Evolutionary conservation across 2,113 vertebrate genomes (phyloP).

Genomic region (Petrocephalus microphthalmus): DNA sequence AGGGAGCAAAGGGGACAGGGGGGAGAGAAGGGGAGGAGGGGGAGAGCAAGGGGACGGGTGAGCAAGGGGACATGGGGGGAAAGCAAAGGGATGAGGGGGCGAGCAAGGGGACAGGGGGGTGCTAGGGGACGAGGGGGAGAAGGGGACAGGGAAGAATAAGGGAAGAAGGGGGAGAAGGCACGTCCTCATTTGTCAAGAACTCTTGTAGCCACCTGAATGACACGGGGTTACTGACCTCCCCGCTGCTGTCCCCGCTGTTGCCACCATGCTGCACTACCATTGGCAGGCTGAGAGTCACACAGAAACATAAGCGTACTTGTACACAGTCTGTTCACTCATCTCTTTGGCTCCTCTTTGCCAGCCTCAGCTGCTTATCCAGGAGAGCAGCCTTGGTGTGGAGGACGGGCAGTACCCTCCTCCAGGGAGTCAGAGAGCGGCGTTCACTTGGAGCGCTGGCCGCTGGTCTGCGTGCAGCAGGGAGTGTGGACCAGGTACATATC

Average conservation of each 20-base stretch:
- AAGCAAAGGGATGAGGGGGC: not conserved
- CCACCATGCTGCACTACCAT: constrained; percentile 80
- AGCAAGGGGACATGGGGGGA: not conserved
- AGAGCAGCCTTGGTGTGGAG: constrained; percentile 72
- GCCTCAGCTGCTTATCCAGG: constrained; percentile 83
- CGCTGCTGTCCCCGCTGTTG: constrained; percentile 63
- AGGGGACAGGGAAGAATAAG: too few species aligned
- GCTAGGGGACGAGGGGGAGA: not conserved
- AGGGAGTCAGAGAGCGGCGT: constrained; percentile 47
- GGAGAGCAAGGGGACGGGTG: too few species aligned
- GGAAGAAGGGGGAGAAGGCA: not conserved
- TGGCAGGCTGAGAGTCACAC: constrained; percentile 71
- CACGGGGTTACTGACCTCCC: constrained; percentile 83
- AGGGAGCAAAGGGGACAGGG: not conserved
- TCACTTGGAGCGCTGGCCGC: constrained; percentile 82
- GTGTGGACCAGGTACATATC: constrained; percentile 79
- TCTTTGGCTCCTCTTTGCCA: not conserved
- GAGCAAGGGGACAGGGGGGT: not conserved
- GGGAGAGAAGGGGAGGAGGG: too few species aligned
- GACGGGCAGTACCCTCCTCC: constrained; percentile 78
- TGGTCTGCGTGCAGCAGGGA: constrained; percentile 81
- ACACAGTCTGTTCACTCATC: not conserved
- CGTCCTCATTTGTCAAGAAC: constrained; percentile 75
- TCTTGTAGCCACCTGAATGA: constrained; percentile 78
- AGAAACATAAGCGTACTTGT: not conserved